phyloP scores from a whole-genome alignment of 2,113 vertebrate species.

The Gorilla gorilla region DNA sequence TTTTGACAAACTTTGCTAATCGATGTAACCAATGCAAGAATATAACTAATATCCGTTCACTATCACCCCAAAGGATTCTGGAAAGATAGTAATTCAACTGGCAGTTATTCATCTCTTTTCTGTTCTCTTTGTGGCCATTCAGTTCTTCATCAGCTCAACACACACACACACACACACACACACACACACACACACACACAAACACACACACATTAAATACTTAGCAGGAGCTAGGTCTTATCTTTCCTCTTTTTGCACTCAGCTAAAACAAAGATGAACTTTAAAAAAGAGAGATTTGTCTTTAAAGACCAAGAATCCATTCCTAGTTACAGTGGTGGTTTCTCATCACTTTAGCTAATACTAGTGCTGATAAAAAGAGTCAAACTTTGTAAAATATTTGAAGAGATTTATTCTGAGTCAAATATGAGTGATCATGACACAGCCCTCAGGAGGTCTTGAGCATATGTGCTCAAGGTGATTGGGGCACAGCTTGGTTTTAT shows the following conservation, averaged over 20 bases:
- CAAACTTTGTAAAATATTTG: too few relatives aligned
- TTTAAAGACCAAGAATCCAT: too few relatives aligned
- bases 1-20: neutral
- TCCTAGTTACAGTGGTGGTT: fast-evolving
- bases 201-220: too few relatives aligned
- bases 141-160: too few relatives aligned
- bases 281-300: neutral
- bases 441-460: too few relatives aligned
- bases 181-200: too few relatives aligned
- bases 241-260: neutral
- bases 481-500: too few relatives aligned
- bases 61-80: neutral
- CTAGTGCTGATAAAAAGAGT: fast-evolving
- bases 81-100: fast-evolving
- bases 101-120: neutral
- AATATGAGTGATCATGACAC: too few relatives aligned
- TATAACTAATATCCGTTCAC: neutral
- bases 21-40: neutral
- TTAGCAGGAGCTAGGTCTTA: fast-evolving
- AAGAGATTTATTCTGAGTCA: too few relatives aligned
- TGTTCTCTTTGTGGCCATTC: fast-evolving
- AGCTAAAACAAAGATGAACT: neutral
- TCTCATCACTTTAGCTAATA: too few relatives aligned
- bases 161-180: too few relatives aligned
- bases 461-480: too few relatives aligned